Evolutionary conservation across 2,888 invertebrate genomes (phyloP).

Genomic region (Tromatobia lineatoria): DNA sequence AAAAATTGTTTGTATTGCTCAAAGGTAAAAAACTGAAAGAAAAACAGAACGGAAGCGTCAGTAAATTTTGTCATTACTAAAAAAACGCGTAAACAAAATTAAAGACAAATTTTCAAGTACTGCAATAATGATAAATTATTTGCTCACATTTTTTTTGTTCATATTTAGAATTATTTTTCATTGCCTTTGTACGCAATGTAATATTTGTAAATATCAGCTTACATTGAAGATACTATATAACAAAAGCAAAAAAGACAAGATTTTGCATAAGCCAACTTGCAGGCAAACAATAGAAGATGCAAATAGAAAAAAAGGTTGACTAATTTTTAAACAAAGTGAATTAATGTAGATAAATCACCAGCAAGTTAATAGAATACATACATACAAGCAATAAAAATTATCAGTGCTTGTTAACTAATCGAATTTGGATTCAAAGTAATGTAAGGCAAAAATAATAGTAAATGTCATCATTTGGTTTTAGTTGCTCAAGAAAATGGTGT

Average conservation of each 20-base stretch:
- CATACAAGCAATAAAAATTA: no score
- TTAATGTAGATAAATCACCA: no score
- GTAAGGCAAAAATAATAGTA: not conserved
- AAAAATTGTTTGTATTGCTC: slow-evolving; percentile 96
- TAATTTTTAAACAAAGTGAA: no score
- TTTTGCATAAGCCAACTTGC: no score
- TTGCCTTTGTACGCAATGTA: no score
- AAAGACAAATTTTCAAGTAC: not conserved
- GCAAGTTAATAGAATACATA: no score
- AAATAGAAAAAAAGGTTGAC: no score
- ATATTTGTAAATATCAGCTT: no score
- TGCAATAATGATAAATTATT: slow-evolving; percentile 5
- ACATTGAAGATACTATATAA: no score
- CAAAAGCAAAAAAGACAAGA: no score
- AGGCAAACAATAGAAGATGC: no score
- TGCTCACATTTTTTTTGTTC: not conserved
- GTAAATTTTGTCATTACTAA: not conserved
- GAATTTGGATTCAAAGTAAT: not conserved
- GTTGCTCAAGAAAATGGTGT: slow-evolving; percentile 45
- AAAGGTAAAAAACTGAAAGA: slow-evolving; percentile 93
- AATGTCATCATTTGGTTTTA: not conserved
- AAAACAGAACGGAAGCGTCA: slow-evolving; percentile 51
- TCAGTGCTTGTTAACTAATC: not conserved
- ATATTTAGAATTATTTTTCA: no score
- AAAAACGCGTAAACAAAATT: not conserved